These are phyloP conservation scores for Drosophila monieri DNA, from an alignment of 2,888 invertebrate species.

Conservation along the genomic window DNA sequence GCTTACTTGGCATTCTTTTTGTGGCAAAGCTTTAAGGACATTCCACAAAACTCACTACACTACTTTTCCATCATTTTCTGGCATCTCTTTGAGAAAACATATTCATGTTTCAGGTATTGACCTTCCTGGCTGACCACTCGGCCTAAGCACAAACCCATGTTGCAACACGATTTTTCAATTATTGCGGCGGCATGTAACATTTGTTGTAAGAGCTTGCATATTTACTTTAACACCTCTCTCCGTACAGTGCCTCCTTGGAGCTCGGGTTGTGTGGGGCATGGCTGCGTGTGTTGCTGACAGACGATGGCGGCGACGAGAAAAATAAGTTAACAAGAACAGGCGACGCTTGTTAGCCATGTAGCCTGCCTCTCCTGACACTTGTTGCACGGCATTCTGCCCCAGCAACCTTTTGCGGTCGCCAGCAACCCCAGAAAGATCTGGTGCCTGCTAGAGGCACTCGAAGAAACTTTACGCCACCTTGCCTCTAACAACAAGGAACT, in stretches of 20 bases:
- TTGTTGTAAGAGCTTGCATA: conserved; percentile 66
- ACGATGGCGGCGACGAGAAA: conserved; percentile 15
- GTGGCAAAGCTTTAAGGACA: too few species aligned
- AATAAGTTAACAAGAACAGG: conserved; percentile 31
- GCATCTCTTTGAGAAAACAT: conserved; percentile 5
- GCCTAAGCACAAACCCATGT: conserved; percentile 65
- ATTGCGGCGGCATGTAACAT: conserved; percentile 65
- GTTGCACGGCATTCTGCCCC: conserved; percentile 65
- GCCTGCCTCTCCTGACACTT: conserved; percentile 58
- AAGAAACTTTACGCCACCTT: not conserved
- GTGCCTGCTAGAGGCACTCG: conserved; percentile 7
- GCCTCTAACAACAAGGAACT: not conserved
- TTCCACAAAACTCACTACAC: not conserved
- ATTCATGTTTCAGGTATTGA: conserved; percentile 31
- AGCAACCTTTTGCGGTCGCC: conserved; percentile 59
- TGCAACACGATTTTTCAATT: conserved; percentile 67
- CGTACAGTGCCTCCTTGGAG: conserved; percentile 1
- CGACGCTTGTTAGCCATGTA: conserved; percentile 68
- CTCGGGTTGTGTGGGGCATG: conserved; percentile 13
- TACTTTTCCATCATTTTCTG: conserved; percentile 22
- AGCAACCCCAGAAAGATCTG: conserved; percentile 23
- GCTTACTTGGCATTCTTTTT: too few species aligned
- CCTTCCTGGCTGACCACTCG: conserved; percentile 22
- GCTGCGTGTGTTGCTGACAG: conserved; percentile 55
- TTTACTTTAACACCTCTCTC: conserved; percentile 67